phyloP scores from a whole-genome alignment of 2,888 invertebrate genomes.

The Cantharis lateralis region DNA sequence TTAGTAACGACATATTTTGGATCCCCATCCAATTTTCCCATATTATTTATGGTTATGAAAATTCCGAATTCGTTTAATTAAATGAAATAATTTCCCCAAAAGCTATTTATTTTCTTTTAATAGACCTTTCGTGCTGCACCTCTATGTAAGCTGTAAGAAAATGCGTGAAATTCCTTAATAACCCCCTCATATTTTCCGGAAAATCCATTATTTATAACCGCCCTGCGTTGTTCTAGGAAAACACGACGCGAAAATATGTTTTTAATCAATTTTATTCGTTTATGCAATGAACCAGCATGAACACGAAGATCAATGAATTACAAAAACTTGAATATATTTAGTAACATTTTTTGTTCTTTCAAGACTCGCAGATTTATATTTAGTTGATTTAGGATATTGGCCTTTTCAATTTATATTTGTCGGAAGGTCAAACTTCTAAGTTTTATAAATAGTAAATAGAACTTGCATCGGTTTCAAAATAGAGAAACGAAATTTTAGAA shows the following conservation, averaged over 20 bases:
- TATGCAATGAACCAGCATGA: background rate
- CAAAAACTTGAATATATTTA: background rate
- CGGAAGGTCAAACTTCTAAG: background rate
- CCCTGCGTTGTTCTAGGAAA: background rate
- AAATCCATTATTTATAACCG: background rate
- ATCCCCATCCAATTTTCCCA: background rate
- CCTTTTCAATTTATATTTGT: background rate
- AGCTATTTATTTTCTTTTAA: background rate
- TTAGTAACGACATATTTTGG: background rate
- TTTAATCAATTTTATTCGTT: background rate
- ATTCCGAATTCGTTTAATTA: background rate
- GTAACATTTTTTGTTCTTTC: background rate
- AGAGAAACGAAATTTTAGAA: too few species aligned
- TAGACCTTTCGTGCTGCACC: background rate
- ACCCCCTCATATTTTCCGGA: background rate
- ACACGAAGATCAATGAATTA: background rate
- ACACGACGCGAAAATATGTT: background rate
- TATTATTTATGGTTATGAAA: background rate
- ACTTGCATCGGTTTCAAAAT: background rate
- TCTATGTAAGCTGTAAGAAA: background rate
- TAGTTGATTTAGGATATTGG: background rate
- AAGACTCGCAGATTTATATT: background rate
- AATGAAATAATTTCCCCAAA: background rate
- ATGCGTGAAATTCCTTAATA: background rate
- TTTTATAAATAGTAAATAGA: background rate